Conservation (phyloP, 1,140 invertebrate genomes). For the Cylas formicarius region DNA sequence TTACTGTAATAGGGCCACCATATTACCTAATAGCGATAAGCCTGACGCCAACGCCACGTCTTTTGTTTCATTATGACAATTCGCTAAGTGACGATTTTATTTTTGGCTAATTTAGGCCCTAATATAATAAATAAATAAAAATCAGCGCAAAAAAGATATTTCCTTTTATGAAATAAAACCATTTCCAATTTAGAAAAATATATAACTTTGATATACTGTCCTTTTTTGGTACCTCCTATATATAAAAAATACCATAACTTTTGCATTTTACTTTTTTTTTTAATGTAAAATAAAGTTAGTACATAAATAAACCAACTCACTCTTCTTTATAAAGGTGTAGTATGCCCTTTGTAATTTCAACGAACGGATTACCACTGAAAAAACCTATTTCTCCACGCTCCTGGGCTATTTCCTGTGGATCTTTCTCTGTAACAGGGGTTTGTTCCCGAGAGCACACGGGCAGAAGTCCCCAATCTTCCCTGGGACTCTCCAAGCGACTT, state of each 20-base stretch:
- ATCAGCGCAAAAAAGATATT: no score
- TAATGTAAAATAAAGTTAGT: slow-evolving; percentile 9
- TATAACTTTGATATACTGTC: no score
- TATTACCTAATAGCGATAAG: no score
- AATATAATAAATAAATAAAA: slow-evolving; percentile 4
- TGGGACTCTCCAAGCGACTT: slow-evolving; percentile 44
- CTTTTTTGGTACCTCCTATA: no score
- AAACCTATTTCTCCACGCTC: slow-evolving; percentile 66
- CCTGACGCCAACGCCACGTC: no score
- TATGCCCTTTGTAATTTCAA: slow-evolving; percentile 94
- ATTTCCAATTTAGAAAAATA: no score
- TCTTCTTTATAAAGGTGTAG: slow-evolving; percentile 95
- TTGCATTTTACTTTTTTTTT: no score
- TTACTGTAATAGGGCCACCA: no score
- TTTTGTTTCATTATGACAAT: no score
- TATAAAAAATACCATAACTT: no score
- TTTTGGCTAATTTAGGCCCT: not conserved
- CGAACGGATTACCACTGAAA: slow-evolving; percentile 92
- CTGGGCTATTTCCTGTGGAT: slow-evolving; percentile 36
- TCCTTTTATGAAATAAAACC: no score
- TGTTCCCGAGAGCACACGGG: slow-evolving; percentile 42
- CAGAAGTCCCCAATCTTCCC: slow-evolving; percentile 44
- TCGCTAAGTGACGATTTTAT: no score
- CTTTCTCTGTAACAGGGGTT: slow-evolving; percentile 40
- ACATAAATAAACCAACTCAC: slow-evolving; percentile 22